Evolutionary conservation across 1,140 invertebrate genomes (phyloP).

Genomic region (Mamestra configurata): DNA sequence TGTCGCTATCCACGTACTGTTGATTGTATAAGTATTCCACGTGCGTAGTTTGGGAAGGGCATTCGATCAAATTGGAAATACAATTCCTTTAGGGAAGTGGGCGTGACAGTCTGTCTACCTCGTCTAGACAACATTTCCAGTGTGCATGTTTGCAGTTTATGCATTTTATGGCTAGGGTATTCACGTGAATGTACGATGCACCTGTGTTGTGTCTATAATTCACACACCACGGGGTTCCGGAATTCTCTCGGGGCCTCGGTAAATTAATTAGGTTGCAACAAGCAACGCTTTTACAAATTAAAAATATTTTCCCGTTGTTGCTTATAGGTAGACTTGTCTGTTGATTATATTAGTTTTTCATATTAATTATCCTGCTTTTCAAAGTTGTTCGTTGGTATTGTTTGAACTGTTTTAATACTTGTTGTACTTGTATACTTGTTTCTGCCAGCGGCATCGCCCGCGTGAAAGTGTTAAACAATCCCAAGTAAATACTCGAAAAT

Average conservation of each 20-base stretch:
- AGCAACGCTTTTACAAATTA: conserved; percentile 48
- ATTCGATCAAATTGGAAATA: conserved; percentile 11
- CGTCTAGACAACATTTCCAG: conserved; percentile 24
- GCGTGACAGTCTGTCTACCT: conserved; percentile 1
- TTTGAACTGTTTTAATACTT: not conserved
- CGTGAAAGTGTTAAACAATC: no score
- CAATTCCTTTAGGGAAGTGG: not conserved
- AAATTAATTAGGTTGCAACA: conserved; percentile 69
- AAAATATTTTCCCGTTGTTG: conserved; percentile 18
- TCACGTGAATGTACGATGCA: conserved; percentile 3
- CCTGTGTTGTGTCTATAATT: conserved; percentile 34
- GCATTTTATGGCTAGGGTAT: conserved; percentile 18
- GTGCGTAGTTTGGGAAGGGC: conserved; percentile 7
- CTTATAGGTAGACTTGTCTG: not conserved
- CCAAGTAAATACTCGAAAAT: no score
- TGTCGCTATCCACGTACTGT: no score
- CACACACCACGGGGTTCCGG: conserved; percentile 33
- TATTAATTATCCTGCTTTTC: conserved; percentile 3
- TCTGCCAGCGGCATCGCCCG: no score
- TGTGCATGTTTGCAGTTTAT: not conserved
- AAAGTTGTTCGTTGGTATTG: not conserved
- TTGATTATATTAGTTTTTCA: not conserved
- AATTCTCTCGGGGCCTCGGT: conserved; percentile 60
- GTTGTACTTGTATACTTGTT: no score
- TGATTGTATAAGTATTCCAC: not conserved